phyloP scores from a whole-genome alignment of 2,888 invertebrate species.

The Tachina lurida region DNA sequence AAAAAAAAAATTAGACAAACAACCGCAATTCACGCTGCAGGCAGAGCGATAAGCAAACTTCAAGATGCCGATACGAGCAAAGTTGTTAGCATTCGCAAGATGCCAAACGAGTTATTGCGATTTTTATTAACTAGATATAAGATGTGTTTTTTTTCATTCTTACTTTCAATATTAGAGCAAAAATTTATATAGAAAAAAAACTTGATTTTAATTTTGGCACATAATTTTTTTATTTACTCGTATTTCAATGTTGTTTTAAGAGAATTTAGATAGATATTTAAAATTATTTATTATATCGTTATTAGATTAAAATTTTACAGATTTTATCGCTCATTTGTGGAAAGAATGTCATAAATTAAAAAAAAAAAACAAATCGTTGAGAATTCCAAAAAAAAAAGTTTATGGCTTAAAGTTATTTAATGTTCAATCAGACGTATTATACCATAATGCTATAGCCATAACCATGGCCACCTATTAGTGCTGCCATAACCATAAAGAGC shows the following conservation, averaged over 20 bases:
- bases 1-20: neutral
- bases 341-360: neutral
- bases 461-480: too few species aligned
- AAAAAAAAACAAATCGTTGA: too few species aligned
- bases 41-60: slow-evolving; percentile 6
- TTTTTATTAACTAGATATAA: neutral
- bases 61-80: neutral
- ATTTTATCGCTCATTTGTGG: neutral
- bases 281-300: neutral
- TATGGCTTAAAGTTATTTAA: neutral
- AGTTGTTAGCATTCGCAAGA: slow-evolving; percentile 11
- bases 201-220: slow-evolving; percentile 5
- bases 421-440: too few species aligned
- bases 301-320: neutral
- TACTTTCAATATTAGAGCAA: slow-evolving; percentile 1
- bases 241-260: neutral
- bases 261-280: neutral
- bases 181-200: neutral
- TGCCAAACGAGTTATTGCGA: slow-evolving; percentile 45
- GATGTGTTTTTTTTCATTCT: slow-evolving; percentile 7
- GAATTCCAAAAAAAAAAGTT: too few species aligned
- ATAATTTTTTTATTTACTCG: slow-evolving; percentile 9
- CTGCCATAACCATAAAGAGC: too few species aligned
- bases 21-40: neutral
- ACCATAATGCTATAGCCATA: too few species aligned